Percentiles rank a stretch among this genome's conserved stretches.
phyloP scores from a whole-genome alignment of 2,888 invertebrate genomes.

The Hyppa rectilinea region DNA sequence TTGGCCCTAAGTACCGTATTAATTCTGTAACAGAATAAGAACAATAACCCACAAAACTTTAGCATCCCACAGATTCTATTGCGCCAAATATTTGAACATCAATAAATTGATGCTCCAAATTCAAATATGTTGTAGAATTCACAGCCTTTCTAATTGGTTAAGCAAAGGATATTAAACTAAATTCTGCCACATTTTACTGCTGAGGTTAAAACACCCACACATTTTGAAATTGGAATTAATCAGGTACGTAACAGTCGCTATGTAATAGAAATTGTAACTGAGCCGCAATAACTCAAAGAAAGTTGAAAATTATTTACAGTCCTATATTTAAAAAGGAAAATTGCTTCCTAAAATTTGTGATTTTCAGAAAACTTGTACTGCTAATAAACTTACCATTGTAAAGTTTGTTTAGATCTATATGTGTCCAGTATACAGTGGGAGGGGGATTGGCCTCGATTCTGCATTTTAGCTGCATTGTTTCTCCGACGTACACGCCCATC shows the following conservation, averaged over 20 bases:
- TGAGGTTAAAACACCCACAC: neutral
- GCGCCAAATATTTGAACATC: slow-evolving; percentile 2
- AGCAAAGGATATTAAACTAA: slow-evolving; percentile 10
- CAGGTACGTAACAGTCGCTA: neutral
- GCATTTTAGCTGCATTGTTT: slow-evolving; percentile 92
- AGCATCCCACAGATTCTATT: neutral
- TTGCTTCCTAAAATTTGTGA: neutral
- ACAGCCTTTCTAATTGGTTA: slow-evolving; percentile 1
- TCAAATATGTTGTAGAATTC: neutral
- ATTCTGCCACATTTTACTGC: neutral
- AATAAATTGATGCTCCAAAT: neutral
- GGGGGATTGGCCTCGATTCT: slow-evolving; percentile 93
- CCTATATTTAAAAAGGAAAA: slow-evolving; percentile 3
- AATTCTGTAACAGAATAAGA: neutral
- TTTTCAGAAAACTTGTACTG: neutral
- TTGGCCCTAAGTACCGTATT: neutral
- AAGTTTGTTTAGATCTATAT: slow-evolving; percentile 90
- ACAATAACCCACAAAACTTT: neutral
- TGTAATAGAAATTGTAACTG: slow-evolving; percentile 9
- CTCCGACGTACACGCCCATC: slow-evolving; percentile 92
- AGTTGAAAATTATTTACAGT: neutral
- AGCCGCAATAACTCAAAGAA: slow-evolving; percentile 16
- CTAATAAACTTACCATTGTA: slow-evolving; percentile 88
- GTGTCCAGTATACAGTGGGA: slow-evolving; percentile 94
- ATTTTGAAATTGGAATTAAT: slow-evolving; percentile 22